phyloP scores from a whole-genome alignment of 2,888 invertebrate species.

The Odontothrips loti region DNA sequence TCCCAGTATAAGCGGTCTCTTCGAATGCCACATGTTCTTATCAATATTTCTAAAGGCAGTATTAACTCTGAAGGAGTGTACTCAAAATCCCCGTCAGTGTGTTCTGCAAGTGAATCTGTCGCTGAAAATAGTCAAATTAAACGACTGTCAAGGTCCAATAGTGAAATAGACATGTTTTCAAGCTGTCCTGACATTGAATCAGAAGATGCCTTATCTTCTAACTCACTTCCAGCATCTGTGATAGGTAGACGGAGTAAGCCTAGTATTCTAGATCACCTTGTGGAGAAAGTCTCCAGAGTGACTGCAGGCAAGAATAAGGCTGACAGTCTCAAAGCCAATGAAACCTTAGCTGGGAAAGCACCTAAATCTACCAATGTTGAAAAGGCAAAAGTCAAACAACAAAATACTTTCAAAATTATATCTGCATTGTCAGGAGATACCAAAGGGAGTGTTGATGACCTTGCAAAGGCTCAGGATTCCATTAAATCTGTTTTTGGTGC shows the following conservation, averaged over 20 bases:
- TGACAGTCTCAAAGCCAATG: neutral
- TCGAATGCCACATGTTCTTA: constrained; percentile 74
- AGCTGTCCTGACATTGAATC: neutral
- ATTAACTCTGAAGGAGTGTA: neutral
- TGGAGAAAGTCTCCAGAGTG: neutral
- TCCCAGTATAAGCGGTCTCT: constrained; percentile 76
- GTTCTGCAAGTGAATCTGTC: neutral
- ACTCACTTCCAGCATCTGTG: neutral
- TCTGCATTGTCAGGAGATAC: neutral
- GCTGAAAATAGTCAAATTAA: neutral
- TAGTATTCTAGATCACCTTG: neutral
- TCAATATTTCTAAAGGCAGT: constrained; percentile 60
- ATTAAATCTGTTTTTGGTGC: neutral
- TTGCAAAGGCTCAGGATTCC: neutral
- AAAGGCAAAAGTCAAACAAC: neutral
- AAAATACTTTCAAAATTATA: neutral
- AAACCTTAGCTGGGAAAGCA: neutral
- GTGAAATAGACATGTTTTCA: neutral
- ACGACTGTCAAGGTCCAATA: neutral
- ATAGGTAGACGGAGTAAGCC: neutral
- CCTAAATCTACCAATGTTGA: neutral
- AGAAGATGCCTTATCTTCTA: neutral
- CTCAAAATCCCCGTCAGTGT: neutral
- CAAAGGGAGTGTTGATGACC: neutral
- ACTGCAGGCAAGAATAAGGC: neutral